These are phyloP conservation scores for Falco novaeseelandiae DNA, from an alignment of 2,797 vertebrate genomes.

Conservation along the genomic window DNA sequence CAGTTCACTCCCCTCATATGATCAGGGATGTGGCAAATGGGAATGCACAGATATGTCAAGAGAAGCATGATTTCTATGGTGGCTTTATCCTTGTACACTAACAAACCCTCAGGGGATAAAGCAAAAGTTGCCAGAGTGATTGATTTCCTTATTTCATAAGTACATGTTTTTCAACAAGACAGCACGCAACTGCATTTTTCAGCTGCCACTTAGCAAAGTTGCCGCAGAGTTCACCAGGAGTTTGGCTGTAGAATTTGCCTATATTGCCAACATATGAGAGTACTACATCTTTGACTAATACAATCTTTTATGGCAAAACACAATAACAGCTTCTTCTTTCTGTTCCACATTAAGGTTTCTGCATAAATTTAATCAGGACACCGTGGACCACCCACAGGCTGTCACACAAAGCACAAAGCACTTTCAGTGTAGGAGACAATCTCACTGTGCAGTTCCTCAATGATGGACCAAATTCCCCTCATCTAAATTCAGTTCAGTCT, in stretches of 20 bases:
- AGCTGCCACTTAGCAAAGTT: not conserved
- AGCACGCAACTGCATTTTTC: not conserved
- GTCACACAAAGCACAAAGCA: not conserved
- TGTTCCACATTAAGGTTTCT: not conserved
- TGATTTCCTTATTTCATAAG: not conserved
- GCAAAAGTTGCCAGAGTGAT: not conserved
- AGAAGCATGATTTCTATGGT: not conserved
- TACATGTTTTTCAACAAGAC: not conserved
- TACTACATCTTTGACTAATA: not conserved
- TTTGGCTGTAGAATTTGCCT: not conserved
- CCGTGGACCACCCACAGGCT: not conserved
- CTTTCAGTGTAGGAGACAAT: not conserved
- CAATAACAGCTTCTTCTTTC: not conserved
- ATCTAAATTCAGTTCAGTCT: constrained; percentile 10
- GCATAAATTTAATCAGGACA: not conserved
- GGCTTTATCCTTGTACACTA: not conserved
- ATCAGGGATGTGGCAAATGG: not conserved
- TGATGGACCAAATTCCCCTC: not conserved
- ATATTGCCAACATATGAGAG: not conserved
- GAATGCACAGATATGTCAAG: not conserved
- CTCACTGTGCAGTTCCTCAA: not conserved
- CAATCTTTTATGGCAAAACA: not conserved
- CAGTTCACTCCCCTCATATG: not conserved
- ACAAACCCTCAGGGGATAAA: not conserved
- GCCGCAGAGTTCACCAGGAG: rapidly evolving